Evolutionary conservation across 2,797 vertebrate species (phyloP), one percentile per base, ranked within the genome.

Genomic region (Manis pentadactyla): DNA sequence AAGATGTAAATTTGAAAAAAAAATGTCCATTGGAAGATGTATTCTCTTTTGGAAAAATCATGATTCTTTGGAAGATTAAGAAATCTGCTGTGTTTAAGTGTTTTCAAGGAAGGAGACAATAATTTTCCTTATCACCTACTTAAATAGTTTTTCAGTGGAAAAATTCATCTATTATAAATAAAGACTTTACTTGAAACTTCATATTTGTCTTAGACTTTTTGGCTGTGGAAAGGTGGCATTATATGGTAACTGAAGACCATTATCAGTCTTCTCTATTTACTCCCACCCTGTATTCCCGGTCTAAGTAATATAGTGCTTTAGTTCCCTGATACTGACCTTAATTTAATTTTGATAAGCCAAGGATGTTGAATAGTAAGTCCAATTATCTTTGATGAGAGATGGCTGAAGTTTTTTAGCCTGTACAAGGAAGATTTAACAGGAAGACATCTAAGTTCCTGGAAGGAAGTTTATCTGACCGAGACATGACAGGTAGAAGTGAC

Each of bases 271-370:
- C 63, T 79, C 53, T 91, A 17, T 94, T 90, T 88, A 19, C 46
- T 83, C 11, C 11, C 21, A 69, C 10, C 5, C 13, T 21, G 0
- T 27, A 19, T 83, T 13, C 37, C 25, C 59, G 69, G 17, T 90
- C 39, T 55, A 94, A 88, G 25, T 42, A 92, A 71, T 66, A 23
- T 31, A 68, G 78, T 95, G 25, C 73, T 59, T 90, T 81, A 64
- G 19, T 59, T 85, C 51, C 25, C 63, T n/a, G 74, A 21, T 46
- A 49, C 7, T 92, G 68, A 59, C 73, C 79, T 97, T 95, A 90
- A 87, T 90, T 97, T 97, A 90, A 94, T 96, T 96, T 93, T 95
- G 82, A 88, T 83, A 95, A 96, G 73, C 73, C 91, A 91, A 94
- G 61, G 15, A 75, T 79, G 17, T 61, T 91, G 57, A 96, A 84